Conservation (phyloP, 2,888 invertebrate genomes). For the Cheilosia vulpina region DNA sequence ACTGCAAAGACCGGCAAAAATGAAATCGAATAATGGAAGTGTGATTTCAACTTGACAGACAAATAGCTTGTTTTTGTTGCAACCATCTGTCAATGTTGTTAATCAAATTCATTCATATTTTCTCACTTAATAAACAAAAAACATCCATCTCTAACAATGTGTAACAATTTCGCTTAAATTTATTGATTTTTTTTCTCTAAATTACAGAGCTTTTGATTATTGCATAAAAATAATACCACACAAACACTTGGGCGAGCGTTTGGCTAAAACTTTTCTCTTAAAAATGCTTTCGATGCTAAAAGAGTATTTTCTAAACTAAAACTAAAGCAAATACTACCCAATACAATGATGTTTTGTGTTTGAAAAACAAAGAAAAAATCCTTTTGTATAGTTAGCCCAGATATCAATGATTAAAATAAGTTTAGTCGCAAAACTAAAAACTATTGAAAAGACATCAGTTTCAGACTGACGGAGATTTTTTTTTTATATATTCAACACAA, state of each 20-base stretch:
- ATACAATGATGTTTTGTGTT: constrained; percentile 43
- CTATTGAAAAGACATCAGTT: constrained; percentile 49
- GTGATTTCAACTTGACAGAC: background rate
- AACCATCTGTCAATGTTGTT: background rate
- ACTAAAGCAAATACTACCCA: constrained; percentile 28
- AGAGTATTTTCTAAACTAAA: constrained; percentile 49
- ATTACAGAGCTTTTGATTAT: constrained; percentile 60
- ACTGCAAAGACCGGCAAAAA: too few relatives aligned
- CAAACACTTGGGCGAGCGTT: constrained; percentile 30
- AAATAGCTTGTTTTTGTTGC: background rate
- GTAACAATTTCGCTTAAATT: background rate
- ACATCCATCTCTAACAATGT: background rate
- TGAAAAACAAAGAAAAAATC: constrained; percentile 54
- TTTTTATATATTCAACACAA: background rate
- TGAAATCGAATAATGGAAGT: background rate
- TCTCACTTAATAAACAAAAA: background rate
- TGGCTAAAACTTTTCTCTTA: constrained; percentile 66
- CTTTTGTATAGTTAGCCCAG: constrained; percentile 67
- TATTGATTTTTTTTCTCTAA: constrained; percentile 19
- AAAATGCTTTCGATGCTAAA: constrained; percentile 46
- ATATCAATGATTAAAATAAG: constrained; percentile 77
- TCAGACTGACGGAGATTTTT: constrained; percentile 7
- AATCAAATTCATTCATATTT: background rate
- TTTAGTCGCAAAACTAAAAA: constrained; percentile 75
- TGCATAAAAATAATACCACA: constrained; percentile 47